Conservation (phyloP, 2,797 vertebrate species). For the Ispidina picta region DNA sequence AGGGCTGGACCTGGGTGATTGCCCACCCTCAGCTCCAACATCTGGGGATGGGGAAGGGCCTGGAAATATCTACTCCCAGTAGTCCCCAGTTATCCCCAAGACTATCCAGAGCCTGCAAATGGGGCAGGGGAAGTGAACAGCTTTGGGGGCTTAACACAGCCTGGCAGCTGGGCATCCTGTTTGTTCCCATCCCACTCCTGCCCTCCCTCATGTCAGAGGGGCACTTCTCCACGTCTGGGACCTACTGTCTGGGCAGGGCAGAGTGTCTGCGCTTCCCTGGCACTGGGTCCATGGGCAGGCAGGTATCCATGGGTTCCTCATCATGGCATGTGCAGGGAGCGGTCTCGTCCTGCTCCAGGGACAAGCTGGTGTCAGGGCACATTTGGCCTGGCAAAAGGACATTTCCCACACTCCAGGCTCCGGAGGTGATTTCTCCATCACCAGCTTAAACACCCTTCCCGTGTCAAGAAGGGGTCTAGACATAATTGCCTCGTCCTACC, state of each 20-base stretch:
- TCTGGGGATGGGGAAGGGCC: not conserved
- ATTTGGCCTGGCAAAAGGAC: not conserved
- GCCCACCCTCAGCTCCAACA: not conserved
- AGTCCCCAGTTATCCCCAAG: not conserved
- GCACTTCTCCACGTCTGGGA: not conserved
- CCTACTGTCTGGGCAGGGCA: not conserved
- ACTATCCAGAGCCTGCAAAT: not conserved
- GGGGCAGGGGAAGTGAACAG: not conserved
- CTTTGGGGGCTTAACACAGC: not conserved
- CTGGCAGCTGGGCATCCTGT: not conserved
- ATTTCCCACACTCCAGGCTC: not conserved
- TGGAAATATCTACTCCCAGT: not conserved
- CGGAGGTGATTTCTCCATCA: not conserved
- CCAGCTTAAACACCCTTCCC: not conserved
- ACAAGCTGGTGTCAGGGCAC: not conserved
- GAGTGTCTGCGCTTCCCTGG: rapidly evolving
- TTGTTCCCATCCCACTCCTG: not conserved
- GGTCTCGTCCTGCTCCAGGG: not conserved
- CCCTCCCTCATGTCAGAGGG: not conserved
- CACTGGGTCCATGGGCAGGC: not conserved
- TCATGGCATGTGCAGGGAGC: not conserved
- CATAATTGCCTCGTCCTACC: not conserved
- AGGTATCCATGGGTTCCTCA: not conserved
- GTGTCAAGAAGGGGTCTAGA: not conserved
- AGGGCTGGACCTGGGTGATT: not conserved